These are phyloP conservation scores for Myotis myotis DNA, from an alignment of 2,797 vertebrate genomes.

Conservation along the genomic window DNA sequence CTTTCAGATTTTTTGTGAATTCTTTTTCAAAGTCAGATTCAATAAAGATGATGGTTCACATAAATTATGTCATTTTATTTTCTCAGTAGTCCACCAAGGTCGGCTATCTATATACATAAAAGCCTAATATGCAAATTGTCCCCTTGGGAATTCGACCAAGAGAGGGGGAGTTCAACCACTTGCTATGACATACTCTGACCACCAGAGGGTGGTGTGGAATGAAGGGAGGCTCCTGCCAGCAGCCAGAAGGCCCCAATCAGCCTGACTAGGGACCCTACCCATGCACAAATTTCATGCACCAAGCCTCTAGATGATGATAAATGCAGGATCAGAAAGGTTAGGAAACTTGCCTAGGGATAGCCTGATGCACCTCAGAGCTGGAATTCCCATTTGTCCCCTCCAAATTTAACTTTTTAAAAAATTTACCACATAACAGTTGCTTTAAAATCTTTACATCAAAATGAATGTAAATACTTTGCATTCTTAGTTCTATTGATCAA, in stretches of 20 bases:
- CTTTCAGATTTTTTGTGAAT: background rate
- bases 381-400: background rate
- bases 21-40: constrained; percentile 35
- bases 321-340: background rate
- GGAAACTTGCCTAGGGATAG: background rate
- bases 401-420: background rate
- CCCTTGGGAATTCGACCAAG: no score
- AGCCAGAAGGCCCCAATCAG: no score
- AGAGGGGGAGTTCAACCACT: rapidly evolving
- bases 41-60: background rate
- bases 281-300: no score
- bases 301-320: background rate
- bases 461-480: background rate
- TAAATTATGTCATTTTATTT: constrained; percentile 33
- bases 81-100: background rate
- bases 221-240: no score
- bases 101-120: background rate
- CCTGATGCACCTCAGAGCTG: background rate
- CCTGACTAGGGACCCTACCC: no score
- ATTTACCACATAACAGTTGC: background rate
- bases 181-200: no score
- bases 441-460: constrained; percentile 7
- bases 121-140: no score
- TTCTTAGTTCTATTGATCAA: background rate
- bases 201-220: no score